These are phyloP conservation scores for Pterois miles DNA, from an alignment of 2,797 vertebrate species.

Conservation along the genomic window DNA sequence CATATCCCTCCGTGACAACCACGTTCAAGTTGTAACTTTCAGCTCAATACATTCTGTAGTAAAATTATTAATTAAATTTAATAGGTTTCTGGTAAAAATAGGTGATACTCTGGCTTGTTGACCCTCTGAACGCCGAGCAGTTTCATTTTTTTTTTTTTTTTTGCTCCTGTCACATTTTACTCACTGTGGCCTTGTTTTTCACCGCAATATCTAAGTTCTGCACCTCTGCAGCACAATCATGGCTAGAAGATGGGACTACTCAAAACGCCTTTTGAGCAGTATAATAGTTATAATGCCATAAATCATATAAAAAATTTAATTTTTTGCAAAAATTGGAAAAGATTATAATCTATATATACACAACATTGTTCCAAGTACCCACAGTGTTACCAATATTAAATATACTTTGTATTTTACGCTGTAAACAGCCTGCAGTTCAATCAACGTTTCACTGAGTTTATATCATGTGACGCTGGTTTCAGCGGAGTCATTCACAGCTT, in stretches of 20 bases:
- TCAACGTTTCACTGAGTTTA: neutral
- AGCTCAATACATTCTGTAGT: neutral
- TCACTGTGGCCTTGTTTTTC: too few relatives aligned
- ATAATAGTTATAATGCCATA: neutral
- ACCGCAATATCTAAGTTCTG: rapidly evolving
- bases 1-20: neutral
- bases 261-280: neutral
- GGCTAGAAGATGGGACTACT: neutral
- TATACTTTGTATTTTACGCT: too few relatives aligned
- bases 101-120: neutral
- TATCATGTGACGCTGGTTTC: neutral
- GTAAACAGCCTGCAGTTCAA: neutral
- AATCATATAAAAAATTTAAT: too few relatives aligned
- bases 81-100: neutral
- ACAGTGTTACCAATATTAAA: too few relatives aligned
- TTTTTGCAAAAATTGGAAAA: too few relatives aligned
- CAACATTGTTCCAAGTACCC: too few relatives aligned
- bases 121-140: too few relatives aligned
- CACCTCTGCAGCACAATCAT: neutral
- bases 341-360: neutral
- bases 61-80: neutral
- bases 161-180: too few relatives aligned
- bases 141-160: neutral
- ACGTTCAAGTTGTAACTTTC: neutral
- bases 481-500: neutral